Evolutionary conservation across 1,140 invertebrate genomes (phyloP).

Genomic region (Triops cancriformis): DNA sequence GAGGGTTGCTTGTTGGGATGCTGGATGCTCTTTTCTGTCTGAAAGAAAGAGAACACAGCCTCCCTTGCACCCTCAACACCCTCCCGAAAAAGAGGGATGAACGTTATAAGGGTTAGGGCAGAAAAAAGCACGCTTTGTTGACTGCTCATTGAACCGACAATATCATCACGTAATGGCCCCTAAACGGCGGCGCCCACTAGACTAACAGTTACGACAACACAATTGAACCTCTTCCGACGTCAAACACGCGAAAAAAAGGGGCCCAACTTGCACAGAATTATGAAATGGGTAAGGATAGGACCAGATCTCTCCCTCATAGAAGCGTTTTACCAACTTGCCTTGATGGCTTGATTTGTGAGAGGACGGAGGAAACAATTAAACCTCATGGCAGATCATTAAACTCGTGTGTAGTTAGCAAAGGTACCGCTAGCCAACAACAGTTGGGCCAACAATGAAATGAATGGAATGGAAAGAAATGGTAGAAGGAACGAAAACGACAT

Average conservation of each 20-base stretch:
- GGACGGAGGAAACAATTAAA: neutral
- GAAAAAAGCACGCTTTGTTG: slow-evolving; percentile 13
- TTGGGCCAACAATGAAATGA: too few relatives aligned
- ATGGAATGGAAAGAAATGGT: too few relatives aligned
- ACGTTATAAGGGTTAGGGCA: slow-evolving; percentile 4
- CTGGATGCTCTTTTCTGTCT: neutral
- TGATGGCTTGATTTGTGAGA: neutral
- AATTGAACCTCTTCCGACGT: neutral
- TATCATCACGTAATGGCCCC: slow-evolving; percentile 12
- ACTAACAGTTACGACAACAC: slow-evolving; percentile 13
- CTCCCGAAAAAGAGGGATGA: neutral
- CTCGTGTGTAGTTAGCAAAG: too few relatives aligned
- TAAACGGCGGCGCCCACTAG: slow-evolving; percentile 8
- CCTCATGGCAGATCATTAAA: neutral
- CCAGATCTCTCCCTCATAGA: too few relatives aligned
- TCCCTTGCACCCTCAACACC: too few relatives aligned
- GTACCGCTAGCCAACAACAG: too few relatives aligned
- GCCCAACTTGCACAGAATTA: neutral
- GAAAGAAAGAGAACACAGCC: neutral
- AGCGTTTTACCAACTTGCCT: neutral
- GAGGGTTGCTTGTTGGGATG: neutral
- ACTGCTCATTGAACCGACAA: slow-evolving; percentile 13
- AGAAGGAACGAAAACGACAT: too few relatives aligned
- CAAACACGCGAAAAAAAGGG: neutral
- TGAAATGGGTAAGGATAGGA: neutral